Evolutionary conservation across 2,113 vertebrate genomes (phyloP).

Genomic region (Heteronetta atricapilla): DNA sequence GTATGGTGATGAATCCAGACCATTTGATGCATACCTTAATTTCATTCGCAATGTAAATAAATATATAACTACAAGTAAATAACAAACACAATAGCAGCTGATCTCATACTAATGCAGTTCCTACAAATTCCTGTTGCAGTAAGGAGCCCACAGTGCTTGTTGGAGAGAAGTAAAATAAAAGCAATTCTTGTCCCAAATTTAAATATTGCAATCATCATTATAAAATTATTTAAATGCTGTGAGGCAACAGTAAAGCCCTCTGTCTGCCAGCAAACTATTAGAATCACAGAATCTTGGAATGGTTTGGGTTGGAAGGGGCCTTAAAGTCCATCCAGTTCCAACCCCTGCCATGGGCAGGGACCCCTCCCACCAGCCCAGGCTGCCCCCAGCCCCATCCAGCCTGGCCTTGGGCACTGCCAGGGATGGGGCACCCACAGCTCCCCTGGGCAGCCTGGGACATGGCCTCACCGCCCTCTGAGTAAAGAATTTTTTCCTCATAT

Average conservation of each 20-base stretch:
- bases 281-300: not conserved
- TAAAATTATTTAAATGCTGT: not conserved
- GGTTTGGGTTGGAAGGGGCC: not conserved
- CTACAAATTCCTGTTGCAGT: not conserved
- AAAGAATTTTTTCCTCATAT: not conserved
- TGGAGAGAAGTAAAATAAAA: slow-evolving; percentile 11
- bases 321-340: no score
- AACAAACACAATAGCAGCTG: not conserved
- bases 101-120: not conserved
- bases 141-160: not conserved
- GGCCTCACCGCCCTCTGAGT: not conserved
- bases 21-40: not conserved
- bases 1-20: not conserved
- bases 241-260: not conserved
- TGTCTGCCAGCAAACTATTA: not conserved
- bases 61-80: not conserved
- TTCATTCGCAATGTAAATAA: not conserved
- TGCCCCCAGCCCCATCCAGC: not conserved
- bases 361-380: not conserved
- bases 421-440: not conserved
- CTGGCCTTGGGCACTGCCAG: not conserved
- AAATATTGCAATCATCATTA: not conserved
- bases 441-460: not conserved
- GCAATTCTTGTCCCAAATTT: not conserved
- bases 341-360: not conserved